Evolutionary conservation across 37 sponge, comb jelly and placozoan species (phyloP).

Genomic region (Axinella damicornis): DNA sequence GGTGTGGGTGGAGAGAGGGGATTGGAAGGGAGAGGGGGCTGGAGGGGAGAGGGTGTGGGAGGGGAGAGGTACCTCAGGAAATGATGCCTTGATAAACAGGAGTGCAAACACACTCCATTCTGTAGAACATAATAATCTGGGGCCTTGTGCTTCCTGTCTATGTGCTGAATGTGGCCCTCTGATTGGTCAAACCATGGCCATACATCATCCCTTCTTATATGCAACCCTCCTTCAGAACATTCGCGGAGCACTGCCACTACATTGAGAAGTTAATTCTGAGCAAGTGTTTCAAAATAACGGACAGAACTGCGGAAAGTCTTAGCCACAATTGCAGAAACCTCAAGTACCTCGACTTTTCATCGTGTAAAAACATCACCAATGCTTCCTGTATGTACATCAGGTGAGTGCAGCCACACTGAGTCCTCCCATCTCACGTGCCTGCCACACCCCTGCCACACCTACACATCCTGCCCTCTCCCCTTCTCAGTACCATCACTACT

Average conservation of each 20-base stretch:
- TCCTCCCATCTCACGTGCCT: no score
- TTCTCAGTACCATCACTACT: no score
- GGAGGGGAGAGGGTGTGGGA: not conserved
- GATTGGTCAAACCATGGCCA: no score
- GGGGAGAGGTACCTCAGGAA: no score
- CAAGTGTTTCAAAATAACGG: conserved; percentile 84
- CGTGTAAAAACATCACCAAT: conserved; percentile 78
- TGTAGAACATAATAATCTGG: no score
- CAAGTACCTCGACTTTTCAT: conserved; percentile 76
- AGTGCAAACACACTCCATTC: no score
- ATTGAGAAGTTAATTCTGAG: conserved; percentile 82
- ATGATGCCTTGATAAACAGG: no score
- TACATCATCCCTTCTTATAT: no score
- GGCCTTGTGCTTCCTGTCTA: no score
- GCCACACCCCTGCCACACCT: not conserved
- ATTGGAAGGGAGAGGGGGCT: no score
- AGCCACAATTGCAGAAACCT: conserved; percentile 78
- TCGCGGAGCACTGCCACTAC: conserved; percentile 81
- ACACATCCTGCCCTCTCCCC: not conserved
- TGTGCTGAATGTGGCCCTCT: no score
- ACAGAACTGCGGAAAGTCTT: conserved; percentile 56
- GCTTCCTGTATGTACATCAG: conserved; percentile 62
- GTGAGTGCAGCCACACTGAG: conserved; percentile 64
- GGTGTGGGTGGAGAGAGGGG: no score
- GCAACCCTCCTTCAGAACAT: conserved; percentile 43